Base-by-base conservation (phyloP, 2,113 vertebrate genomes). In the Monarcha castaneiventris region DNA sequence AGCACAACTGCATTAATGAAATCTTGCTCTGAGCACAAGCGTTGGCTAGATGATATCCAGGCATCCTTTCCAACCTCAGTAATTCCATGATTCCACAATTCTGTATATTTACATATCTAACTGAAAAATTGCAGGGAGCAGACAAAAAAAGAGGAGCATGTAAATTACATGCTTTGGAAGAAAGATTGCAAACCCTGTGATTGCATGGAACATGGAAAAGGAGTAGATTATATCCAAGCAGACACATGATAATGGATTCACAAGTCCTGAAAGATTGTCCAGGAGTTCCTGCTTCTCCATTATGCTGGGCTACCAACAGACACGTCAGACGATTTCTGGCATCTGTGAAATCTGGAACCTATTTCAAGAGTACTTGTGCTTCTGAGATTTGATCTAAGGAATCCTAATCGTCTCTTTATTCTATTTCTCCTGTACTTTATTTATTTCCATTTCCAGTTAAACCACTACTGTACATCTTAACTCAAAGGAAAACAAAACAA, bases 271-370 rank as follows among this genome's bases (percentile, higher is more conserved):
- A n/a, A 25, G 12, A 64, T 2, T 37, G 20, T 54, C 51, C 21
- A 64, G 8, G 46, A 77, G 18, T 18, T 48, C 11, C 29, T 33
- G 11, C 16, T 23, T 6, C 26, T n/a, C 19, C 20, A 5, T 56
- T 20, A 46, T 10, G 7, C 49, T 73, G 20, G 17, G 17, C 11
- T 63, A 80, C 30, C 10, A 76, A 33, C 1, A 46, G 16, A 80
- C 1, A 1, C 1, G 0, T n/a, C 52, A 82, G 13, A 83, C 2
- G 8, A 83, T 39, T 43, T 64, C n/a, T 86, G 52, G 22, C 58
- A 93, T 13, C 23, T 84, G 15, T 29, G 59, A 67, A 35, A 86
- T 43, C 27, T 11, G 16, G 21, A 21, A 59, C 16, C 26, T 51
- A 46, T 64, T 87, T 76, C 15, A 44, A 84, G 33, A 68, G 27